These are phyloP conservation scores for Ariopsis seemanni DNA, from an alignment of 2,113 vertebrate species.

Conservation along the genomic window DNA sequence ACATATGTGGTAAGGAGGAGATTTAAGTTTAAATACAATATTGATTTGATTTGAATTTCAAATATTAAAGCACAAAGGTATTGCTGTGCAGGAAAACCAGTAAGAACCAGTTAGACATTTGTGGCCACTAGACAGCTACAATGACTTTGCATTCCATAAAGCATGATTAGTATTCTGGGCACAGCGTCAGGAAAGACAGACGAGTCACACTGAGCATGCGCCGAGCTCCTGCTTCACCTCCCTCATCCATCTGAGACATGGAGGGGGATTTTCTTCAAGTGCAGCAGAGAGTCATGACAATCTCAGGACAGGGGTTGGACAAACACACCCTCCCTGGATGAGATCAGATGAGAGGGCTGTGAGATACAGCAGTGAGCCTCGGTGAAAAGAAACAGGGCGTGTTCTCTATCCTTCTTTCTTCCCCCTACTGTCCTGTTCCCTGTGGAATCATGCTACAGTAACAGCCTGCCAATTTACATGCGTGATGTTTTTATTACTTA, in stretches of 20 bases:
- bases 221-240: not conserved
- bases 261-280: not conserved
- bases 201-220: conserved; percentile 7
- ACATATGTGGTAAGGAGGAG: not conserved
- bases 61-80: not conserved
- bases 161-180: conserved; percentile 19
- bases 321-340: not conserved
- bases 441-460: conserved; percentile 8
- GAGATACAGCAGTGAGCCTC: not conserved
- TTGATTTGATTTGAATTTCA: not conserved
- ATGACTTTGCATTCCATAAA: conserved; percentile 22
- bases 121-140: not conserved
- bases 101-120: not conserved
- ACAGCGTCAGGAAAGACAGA: not conserved
- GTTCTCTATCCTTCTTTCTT: not conserved
- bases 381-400: not conserved
- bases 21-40: not conserved
- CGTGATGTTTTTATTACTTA: conserved; percentile 8
- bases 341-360: not conserved
- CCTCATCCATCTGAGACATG: not conserved
- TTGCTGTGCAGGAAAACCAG: not conserved
- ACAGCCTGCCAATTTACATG: not conserved
- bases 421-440: not conserved
- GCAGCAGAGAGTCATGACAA: not conserved
- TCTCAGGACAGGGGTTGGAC: not conserved